Percentiles rank a stretch among this genome's conserved stretches.
phyloP scores from a whole-genome alignment of 2,888 invertebrate genomes.

The Margaritifera margaritifera region DNA sequence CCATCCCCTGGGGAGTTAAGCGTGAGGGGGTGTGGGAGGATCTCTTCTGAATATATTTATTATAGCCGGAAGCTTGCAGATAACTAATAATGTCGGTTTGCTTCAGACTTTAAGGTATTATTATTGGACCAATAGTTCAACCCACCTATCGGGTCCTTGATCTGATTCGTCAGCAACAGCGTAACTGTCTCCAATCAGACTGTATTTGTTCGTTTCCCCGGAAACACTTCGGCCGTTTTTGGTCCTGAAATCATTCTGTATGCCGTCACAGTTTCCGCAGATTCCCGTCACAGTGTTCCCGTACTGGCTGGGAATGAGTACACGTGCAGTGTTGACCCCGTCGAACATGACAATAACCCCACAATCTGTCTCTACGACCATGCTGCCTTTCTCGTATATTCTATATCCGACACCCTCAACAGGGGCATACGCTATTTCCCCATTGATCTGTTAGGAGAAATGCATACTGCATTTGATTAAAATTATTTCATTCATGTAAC shows the following conservation, averaged over 20 bases:
- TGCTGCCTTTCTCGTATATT: too few relatives aligned
- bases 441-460: slow-evolving; percentile 14
- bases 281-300: slow-evolving; percentile 33
- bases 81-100: too few relatives aligned
- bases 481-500: too few relatives aligned
- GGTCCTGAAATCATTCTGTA: slow-evolving; percentile 34
- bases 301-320: slow-evolving; percentile 13
- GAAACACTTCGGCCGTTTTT: slow-evolving; percentile 17
- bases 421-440: slow-evolving; percentile 17
- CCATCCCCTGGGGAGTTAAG: too few relatives aligned
- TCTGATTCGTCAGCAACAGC: slow-evolving; percentile 12
- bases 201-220: slow-evolving; percentile 11
- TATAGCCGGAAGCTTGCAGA: too few relatives aligned
- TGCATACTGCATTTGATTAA: too few relatives aligned
- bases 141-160: slow-evolving; percentile 2
- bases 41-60: too few relatives aligned
- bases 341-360: slow-evolving; percentile 18
- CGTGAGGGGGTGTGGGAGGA: too few relatives aligned
- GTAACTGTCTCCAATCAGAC: slow-evolving; percentile 22
- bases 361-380: slow-evolving; percentile 15
- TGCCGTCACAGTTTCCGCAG: slow-evolving; percentile 52
- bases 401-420: slow-evolving; percentile 6
- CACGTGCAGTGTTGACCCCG: slow-evolving; percentile 12
- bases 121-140: too few relatives aligned
- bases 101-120: too few relatives aligned